Evolutionary conservation across 2,797 vertebrate genomes (phyloP), one percentile per base, ranked within the genome.

Genomic region (Sardinella longiceps): DNA sequence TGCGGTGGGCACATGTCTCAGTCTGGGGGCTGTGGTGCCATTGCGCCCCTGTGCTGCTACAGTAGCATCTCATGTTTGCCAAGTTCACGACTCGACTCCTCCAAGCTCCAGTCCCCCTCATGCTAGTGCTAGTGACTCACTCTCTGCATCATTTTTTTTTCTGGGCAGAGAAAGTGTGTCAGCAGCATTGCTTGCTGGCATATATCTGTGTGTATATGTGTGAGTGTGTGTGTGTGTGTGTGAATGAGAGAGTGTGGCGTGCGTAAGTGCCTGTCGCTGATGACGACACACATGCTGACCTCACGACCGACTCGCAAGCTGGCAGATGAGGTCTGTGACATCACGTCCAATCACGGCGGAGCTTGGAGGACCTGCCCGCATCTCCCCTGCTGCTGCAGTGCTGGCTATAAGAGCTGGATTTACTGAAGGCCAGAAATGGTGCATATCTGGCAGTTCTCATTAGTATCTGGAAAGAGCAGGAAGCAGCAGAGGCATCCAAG

Each of bases 161-260:
- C 33, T 20, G 39, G 39, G 15, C 33, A 77, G 37, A 20, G 70
- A 77, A 77, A 77, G 70, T 77, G 70, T 77, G 70, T 77, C 70
- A 77, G 33, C 33, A 77, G 33, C 37, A 43, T 43, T 0, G 70
- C 70, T 23, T 5, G 5, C 70, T 77, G 70, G 15, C 45, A n/a
- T 28, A 14, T 74, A 4, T 63, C 51, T 23, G 60, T 28, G 37
- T 18, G 46, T 81, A 53, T 7, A 37, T 81, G 33, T 43, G 37
- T 48, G 28, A 28, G 74, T 5, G 81, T 25, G 48, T 5, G 58
- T 80, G 83, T 5, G 74, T 53, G 83, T 46, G 80, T 60, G 28
- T n/a, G n/a, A n/a, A n/a, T n/a, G n/a, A n/a, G n/a, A n/a, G 74
- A 58, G 83, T 46, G 80, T 60, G 28, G 82, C 84, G 74, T 66